Percentiles rank a stretch among this genome's conserved stretches.
phyloP scores from a whole-genome alignment of 2,797 vertebrate genomes.

The Pseudomugil gertrudae region DNA sequence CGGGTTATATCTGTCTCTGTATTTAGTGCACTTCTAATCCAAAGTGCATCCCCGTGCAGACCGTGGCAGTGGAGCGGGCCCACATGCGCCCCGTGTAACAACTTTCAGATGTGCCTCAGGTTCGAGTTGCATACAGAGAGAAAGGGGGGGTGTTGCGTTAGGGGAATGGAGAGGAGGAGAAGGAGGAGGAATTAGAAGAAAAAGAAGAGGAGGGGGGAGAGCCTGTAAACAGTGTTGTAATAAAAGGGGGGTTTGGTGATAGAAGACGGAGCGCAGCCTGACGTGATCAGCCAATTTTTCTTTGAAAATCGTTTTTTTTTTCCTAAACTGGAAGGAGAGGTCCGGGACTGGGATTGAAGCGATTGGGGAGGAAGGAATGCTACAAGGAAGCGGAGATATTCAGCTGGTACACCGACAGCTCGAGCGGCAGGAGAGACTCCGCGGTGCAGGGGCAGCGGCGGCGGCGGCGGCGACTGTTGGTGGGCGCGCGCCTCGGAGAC shows the following conservation, averaged over 20 bases:
- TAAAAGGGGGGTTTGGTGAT: slow-evolving; percentile 80
- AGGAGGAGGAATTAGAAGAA: slow-evolving; percentile 32
- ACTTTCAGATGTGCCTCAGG: slow-evolving; percentile 84
- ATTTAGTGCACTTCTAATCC: slow-evolving; percentile 62
- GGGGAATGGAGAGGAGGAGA: slow-evolving; percentile 35
- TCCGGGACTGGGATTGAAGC: slow-evolving; percentile 41
- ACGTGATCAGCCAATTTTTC: slow-evolving; percentile 12
- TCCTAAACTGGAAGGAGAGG: slow-evolving; percentile 11
- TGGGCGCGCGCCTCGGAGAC: slow-evolving; percentile 48
- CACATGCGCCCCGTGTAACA: slow-evolving; percentile 77
- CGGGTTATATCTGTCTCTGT: slow-evolving; percentile 10
- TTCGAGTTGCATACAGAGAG: slow-evolving; percentile 66
- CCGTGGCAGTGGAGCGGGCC: slow-evolving; percentile 75
- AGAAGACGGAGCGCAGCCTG: slow-evolving; percentile 71
- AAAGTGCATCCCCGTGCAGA: slow-evolving; percentile 62
- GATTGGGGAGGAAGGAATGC: slow-evolving; percentile 4
- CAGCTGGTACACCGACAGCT: slow-evolving; percentile 36
- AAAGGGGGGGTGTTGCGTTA: slow-evolving; percentile 32
- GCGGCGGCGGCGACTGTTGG: slow-evolving; percentile 13
- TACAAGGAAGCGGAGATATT: slow-evolving; percentile 32
- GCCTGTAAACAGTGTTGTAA: slow-evolving; percentile 83
- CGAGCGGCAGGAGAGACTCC: background rate
- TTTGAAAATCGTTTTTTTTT: slow-evolving; percentile 20
- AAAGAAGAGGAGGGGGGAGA: slow-evolving; percentile 67
- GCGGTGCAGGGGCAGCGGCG: background rate